These are phyloP conservation scores for Halichoeres trimaculatus DNA, from an alignment of 2,113 vertebrate species.

Conservation along the genomic window DNA sequence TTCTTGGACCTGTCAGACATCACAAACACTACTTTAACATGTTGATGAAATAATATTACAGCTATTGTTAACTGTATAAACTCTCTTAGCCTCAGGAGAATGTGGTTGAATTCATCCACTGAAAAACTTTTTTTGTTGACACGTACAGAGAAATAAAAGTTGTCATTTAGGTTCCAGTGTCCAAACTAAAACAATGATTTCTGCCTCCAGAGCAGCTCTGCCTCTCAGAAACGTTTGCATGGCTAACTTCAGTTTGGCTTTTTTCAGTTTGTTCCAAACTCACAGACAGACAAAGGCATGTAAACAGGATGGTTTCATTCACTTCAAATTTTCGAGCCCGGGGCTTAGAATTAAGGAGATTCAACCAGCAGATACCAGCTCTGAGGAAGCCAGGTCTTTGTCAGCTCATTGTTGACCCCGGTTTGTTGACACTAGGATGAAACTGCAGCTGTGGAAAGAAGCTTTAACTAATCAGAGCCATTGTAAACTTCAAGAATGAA, in stretches of 20 bases:
- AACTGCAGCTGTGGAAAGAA: not conserved
- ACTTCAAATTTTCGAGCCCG: conserved; percentile 15
- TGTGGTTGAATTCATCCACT: not conserved
- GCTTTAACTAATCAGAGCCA: conserved; percentile 1
- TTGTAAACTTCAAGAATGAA: not conserved
- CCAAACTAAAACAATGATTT: conserved; percentile 28
- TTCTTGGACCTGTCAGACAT: no score
- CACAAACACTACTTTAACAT: not conserved
- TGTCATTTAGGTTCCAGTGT: not conserved
- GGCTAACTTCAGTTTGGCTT: conserved; percentile 9
- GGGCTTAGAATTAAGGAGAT: conserved; percentile 4
- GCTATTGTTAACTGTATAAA: no score
- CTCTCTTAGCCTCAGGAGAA: not conserved
- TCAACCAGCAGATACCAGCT: conserved; percentile 7
- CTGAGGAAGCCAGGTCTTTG: not conserved
- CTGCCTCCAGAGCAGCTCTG: conserved; percentile 43
- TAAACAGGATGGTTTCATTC: conserved; percentile 4
- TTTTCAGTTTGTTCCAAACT: conserved; percentile 7
- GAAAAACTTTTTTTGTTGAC: not conserved
- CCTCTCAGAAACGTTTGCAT: conserved; percentile 37
- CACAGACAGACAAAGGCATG: conserved; percentile 1
- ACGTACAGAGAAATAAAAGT: not conserved
- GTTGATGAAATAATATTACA: no score
- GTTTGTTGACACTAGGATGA: conserved; percentile 3
- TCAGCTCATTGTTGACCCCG: not conserved